Percentiles rank a stretch among this genome's conserved stretches.
These are phyloP conservation scores for Takifugu bimaculatus DNA, from an alignment of 2,113 vertebrate genomes.

Conservation along the genomic window DNA sequence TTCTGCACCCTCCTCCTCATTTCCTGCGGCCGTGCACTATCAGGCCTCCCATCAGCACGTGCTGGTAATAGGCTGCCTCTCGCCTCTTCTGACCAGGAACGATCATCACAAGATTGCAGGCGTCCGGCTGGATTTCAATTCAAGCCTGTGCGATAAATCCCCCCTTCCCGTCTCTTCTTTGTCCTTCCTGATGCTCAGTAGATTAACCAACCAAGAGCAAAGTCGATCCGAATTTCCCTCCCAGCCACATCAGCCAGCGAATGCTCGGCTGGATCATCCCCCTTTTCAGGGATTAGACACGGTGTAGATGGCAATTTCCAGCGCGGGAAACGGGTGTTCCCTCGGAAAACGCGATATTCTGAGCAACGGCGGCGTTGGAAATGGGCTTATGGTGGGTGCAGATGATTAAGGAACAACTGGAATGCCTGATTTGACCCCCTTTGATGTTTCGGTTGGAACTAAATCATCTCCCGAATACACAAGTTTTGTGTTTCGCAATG, in stretches of 20 bases:
- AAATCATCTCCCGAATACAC: too few species aligned
- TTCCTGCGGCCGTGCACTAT: slow-evolving; percentile 49
- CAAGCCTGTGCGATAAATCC: slow-evolving; percentile 51
- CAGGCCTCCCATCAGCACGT: slow-evolving; percentile 44
- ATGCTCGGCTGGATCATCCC: slow-evolving; percentile 52
- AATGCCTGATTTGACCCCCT: slow-evolving; percentile 31
- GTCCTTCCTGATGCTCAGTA: slow-evolving; percentile 58
- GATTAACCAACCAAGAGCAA: slow-evolving; percentile 56
- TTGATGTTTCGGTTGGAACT: slow-evolving; percentile 39
- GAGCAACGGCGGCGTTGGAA: slow-evolving; percentile 3
- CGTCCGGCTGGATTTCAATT: slow-evolving; percentile 55
- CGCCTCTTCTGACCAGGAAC: slow-evolving; percentile 41
- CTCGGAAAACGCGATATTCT: slow-evolving; percentile 41
- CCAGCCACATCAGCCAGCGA: slow-evolving; percentile 43
- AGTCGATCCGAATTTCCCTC: slow-evolving; percentile 58
- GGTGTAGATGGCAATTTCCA: slow-evolving; percentile 52
- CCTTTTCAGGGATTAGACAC: slow-evolving; percentile 60
- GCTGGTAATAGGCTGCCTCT: slow-evolving; percentile 48
- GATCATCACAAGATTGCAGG: slow-evolving; percentile 57
- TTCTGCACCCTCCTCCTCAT: slow-evolving; percentile 41
- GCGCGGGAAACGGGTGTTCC: slow-evolving; percentile 31
- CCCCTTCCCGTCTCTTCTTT: slow-evolving; percentile 27
- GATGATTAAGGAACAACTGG: slow-evolving; percentile 50
- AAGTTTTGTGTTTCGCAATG: too few species aligned
- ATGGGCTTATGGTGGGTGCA: slow-evolving; percentile 24